A percentile compares a stretch with the other conserved stretches of the same genome.
These are phyloP conservation scores for Colossoma macropomum DNA, from an alignment of 2,113 vertebrate species.

Conservation along the genomic window DNA sequence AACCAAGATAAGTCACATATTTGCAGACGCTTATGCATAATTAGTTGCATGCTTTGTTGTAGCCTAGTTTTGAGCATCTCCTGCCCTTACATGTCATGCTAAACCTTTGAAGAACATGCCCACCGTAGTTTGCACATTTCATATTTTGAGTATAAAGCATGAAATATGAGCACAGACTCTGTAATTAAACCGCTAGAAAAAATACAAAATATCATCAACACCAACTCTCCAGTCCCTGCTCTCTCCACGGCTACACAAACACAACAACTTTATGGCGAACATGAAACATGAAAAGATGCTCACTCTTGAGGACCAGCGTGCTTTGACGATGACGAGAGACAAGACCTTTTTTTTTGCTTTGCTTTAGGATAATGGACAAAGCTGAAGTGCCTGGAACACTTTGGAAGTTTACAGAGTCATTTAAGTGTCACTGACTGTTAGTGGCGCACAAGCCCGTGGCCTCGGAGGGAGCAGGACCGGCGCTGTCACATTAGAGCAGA, in stretches of 20 bases:
- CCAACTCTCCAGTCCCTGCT: neutral
- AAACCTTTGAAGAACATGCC: too few relatives aligned
- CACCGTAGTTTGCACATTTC: too few relatives aligned
- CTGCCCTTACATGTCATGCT: too few relatives aligned
- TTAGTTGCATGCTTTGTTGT: too few relatives aligned
- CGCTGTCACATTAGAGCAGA: conserved; percentile 20
- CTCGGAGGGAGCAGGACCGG: conserved; percentile 25
- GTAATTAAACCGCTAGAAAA: neutral
- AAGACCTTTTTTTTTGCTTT: conserved; percentile 32
- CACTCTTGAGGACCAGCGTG: neutral
- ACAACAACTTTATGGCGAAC: neutral
- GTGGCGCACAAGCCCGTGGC: conserved; percentile 3
- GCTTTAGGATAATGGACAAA: conserved; percentile 1
- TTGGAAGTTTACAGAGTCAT: conserved; percentile 44
- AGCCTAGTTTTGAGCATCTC: too few relatives aligned
- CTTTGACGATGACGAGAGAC: conserved; percentile 6
- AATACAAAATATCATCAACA: too few relatives aligned
- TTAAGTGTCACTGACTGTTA: conserved; percentile 57
- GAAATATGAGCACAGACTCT: too few relatives aligned
- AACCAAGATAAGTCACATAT: too few relatives aligned
- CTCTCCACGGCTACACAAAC: neutral
- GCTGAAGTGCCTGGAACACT: conserved; percentile 28
- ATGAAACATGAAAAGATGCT: conserved; percentile 5
- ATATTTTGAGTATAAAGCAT: too few relatives aligned
- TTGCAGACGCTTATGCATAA: too few relatives aligned